Percentiles rank a stretch among this genome's conserved stretches.
Evolutionary conservation across 2,797 vertebrate species (phyloP).

Genomic region (Jordanella pulchra): DNA sequence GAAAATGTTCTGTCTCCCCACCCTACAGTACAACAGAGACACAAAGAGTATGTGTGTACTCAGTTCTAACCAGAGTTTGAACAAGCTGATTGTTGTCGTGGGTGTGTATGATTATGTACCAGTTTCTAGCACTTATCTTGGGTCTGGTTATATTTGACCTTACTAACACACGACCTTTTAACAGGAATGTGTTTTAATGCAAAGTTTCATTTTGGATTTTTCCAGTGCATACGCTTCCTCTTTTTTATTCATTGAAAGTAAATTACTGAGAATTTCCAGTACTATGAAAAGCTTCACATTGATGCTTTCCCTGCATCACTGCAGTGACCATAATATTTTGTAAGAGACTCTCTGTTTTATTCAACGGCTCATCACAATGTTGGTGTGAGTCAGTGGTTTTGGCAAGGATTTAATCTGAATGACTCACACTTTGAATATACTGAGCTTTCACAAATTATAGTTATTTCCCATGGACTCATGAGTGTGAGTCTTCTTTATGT

Average conservation of each 20-base stretch:
- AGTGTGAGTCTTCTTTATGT: background rate
- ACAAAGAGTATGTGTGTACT: too few relatives aligned
- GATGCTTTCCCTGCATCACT: background rate
- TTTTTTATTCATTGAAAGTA: conserved; percentile 15
- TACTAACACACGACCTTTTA: too few relatives aligned
- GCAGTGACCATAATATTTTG: background rate
- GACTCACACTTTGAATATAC: conserved; percentile 2
- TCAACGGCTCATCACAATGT: background rate
- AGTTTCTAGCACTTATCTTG: too few relatives aligned
- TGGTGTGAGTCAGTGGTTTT: background rate
- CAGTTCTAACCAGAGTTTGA: too few relatives aligned
- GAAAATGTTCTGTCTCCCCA: background rate
- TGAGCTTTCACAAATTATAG: background rate
- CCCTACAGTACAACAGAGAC: background rate
- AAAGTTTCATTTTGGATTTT: conserved; percentile 12
- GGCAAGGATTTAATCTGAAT: background rate
- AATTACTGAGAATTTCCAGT: conserved; percentile 31
- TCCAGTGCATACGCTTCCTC: background rate
- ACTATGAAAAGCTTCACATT: conserved; percentile 16
- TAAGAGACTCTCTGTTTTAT: background rate
- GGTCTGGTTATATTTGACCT: too few relatives aligned
- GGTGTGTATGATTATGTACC: too few relatives aligned
- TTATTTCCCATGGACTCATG: background rate
- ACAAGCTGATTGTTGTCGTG: too few relatives aligned
- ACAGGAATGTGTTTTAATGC: background rate